A percentile compares a stretch with the other conserved stretches of the same genome.
phyloP scores from a whole-genome alignment of 2,113 vertebrate species.

The Cebidichthys violaceus region DNA sequence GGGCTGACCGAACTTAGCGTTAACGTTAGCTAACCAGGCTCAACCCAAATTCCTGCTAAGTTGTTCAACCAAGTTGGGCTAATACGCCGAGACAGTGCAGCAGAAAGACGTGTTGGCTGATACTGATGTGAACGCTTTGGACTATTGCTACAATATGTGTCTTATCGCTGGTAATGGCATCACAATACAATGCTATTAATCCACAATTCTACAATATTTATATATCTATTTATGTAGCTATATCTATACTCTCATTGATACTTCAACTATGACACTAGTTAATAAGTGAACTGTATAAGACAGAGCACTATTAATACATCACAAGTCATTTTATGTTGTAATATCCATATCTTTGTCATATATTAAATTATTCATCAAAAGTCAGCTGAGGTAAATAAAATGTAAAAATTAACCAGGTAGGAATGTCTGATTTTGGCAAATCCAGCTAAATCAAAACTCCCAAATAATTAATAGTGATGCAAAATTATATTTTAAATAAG shows the following conservation, averaged over 20 bases:
- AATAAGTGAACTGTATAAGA: background rate
- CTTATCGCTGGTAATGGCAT: background rate
- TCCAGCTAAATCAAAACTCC: background rate
- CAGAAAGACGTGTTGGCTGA: background rate
- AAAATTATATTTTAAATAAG: background rate
- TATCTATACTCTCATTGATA: too few relatives aligned
- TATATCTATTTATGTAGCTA: too few relatives aligned
- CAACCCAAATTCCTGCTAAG: background rate
- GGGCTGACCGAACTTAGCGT: background rate
- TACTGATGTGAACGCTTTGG: background rate
- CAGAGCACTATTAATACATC: background rate
- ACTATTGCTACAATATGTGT: background rate
- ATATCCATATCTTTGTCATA: background rate
- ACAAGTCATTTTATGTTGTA: background rate
- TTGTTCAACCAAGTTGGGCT: background rate
- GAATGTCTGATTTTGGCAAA: background rate
- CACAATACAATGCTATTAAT: too few relatives aligned
- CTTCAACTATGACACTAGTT: background rate
- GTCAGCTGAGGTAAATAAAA: background rate
- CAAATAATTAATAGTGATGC: background rate
- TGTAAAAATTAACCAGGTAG: background rate
- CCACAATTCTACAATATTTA: background rate
- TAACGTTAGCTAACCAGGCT: slow-evolving; percentile 26
- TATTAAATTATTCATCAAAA: background rate
- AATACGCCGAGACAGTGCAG: background rate